phyloP scores from a whole-genome alignment of 2,888 invertebrate species.

The Crossocerus cetratus region DNA sequence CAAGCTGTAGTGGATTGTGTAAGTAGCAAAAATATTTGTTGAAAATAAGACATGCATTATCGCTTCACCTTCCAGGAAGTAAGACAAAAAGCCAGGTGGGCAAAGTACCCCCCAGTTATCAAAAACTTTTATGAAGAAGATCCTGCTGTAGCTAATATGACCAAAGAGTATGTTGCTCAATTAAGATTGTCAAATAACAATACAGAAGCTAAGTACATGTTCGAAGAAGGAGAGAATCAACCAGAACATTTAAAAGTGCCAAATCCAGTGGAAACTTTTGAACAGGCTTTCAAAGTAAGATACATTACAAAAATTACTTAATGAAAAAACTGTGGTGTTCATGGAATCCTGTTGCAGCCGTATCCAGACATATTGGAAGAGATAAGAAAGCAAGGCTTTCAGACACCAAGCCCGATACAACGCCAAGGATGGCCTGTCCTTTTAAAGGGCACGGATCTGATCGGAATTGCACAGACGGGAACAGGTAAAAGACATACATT shows the following conservation, averaged over 20 bases:
- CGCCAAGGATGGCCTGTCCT: conserved; percentile 96
- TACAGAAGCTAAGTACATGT: conserved; percentile 85
- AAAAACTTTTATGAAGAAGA: conserved; percentile 93
- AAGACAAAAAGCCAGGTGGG: conserved; percentile 80
- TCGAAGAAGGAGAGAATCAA: conserved; percentile 78
- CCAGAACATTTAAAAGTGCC: conserved; percentile 79
- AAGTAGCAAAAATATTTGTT: conserved; percentile 57
- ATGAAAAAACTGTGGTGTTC: background rate
- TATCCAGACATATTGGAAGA: conserved; percentile 91
- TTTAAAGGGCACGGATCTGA: conserved; percentile 92
- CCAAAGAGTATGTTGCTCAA: conserved; percentile 80
- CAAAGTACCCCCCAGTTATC: conserved; percentile 82
- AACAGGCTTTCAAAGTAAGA: conserved; percentile 79
- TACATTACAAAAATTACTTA: conserved; percentile 1
- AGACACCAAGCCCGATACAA: conserved; percentile 93
- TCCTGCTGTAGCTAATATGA: conserved; percentile 83
- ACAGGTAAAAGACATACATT: conserved; percentile 78
- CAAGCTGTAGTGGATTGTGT: conserved; percentile 79
- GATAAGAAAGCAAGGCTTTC: conserved; percentile 89
- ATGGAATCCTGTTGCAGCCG: conserved; percentile 70
- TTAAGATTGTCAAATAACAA: conserved; percentile 85
- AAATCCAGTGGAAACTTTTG: conserved; percentile 89
- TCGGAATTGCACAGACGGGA: conserved; percentile 97
- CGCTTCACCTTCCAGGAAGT: conserved; percentile 49
- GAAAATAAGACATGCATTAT: background rate